phyloP scores from a whole-genome alignment of 1,140 invertebrate species.

The Laupala kohalensis region DNA sequence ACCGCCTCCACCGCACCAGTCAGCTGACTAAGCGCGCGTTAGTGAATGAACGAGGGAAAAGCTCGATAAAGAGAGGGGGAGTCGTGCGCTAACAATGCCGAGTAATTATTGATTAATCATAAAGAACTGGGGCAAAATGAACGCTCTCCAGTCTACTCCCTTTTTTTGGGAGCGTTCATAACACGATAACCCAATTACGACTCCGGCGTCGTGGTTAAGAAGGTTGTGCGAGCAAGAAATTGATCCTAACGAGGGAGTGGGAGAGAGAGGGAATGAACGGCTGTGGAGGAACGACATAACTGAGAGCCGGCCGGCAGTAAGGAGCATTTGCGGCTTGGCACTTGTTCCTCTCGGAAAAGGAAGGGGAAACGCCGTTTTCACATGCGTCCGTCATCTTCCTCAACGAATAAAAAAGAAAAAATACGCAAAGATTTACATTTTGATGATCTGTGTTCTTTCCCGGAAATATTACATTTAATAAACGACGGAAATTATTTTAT shows the following conservation, averaged over 20 bases:
- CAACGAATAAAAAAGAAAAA: too few relatives aligned
- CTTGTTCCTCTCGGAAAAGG: too few relatives aligned
- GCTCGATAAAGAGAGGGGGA: neutral
- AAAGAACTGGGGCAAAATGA: neutral
- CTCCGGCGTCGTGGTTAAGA: neutral
- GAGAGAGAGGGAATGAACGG: neutral
- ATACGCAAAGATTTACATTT: too few relatives aligned
- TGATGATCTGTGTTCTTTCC: too few relatives aligned
- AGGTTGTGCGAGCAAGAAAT: neutral
- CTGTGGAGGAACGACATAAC: neutral
- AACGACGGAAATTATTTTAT: too few relatives aligned
- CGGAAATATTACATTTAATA: too few relatives aligned
- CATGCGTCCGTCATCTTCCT: too few relatives aligned
- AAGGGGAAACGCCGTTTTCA: too few relatives aligned
- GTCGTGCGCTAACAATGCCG: neutral
- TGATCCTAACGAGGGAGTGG: neutral
- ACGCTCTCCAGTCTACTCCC: neutral
- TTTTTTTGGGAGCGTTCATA: neutral
- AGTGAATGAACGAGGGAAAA: neutral
- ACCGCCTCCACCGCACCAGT: neutral
- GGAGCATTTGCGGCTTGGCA: too few relatives aligned
- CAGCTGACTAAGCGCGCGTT: too few relatives aligned
- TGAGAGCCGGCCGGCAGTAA: neutral
- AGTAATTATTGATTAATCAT: neutral
- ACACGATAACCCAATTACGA: neutral